A percentile compares a stretch with the other conserved stretches of the same genome.
Evolutionary conservation across 2,113 vertebrate species (phyloP).

Genomic region (Pluvialis apricaria): DNA sequence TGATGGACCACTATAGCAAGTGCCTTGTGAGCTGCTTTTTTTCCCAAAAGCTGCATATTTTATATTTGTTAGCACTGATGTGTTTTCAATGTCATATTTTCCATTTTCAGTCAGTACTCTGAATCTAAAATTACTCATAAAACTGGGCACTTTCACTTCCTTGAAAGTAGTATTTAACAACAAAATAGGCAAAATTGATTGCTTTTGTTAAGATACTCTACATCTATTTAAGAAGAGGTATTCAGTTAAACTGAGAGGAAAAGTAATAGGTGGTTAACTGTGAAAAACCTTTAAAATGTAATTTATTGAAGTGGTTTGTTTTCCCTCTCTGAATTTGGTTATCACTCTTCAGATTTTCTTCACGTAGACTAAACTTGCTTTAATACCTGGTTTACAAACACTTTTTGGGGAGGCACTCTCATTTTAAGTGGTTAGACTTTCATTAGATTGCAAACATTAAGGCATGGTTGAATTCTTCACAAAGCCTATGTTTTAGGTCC

Average conservation of each 20-base stretch:
- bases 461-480: not conserved
- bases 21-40: constrained; percentile 59
- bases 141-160: not conserved
- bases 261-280: not conserved
- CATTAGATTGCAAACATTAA: not conserved
- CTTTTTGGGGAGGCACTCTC: not conserved
- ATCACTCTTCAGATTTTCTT: not conserved
- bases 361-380: not conserved
- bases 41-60: not conserved
- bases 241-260: not conserved
- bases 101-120: not conserved
- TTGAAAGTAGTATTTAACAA: not conserved
- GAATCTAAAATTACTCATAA: not conserved
- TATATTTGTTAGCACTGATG: not conserved
- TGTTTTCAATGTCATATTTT: not conserved
- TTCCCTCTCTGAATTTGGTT: not conserved
- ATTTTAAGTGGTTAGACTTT: not conserved
- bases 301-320: not conserved
- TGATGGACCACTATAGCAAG: constrained; percentile 50
- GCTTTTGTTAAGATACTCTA: not conserved
- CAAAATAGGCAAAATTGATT: not conserved
- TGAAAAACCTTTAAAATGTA: not conserved
- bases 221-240: not conserved
- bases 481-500: not conserved
- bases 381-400: not conserved